Evolutionary conservation across 2,113 vertebrate species (phyloP).

Genomic region (Limanda limanda): DNA sequence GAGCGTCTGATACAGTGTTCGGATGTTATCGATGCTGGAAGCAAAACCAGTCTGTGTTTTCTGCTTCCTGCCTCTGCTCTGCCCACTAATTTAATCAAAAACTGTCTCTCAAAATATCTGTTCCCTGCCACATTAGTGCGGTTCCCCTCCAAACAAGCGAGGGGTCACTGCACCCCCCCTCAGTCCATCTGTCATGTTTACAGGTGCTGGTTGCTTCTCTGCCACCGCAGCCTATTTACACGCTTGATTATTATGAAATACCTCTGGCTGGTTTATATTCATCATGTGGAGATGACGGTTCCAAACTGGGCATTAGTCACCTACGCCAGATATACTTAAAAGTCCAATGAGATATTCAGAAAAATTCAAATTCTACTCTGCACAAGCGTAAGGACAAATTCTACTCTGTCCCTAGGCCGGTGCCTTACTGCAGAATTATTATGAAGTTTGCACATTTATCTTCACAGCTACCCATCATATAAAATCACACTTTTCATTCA

Average conservation of each 20-base stretch:
- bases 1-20: not conserved
- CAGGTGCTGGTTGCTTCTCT: conserved; percentile 42
- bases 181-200: conserved; percentile 58
- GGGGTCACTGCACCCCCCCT: conserved; percentile 25
- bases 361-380: not conserved
- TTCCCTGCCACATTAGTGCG: conserved; percentile 31
- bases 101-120: conserved; percentile 30
- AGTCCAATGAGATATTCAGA: not conserved
- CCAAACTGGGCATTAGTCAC: not conserved
- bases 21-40: not conserved
- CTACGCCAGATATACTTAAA: not conserved
- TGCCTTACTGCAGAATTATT: not conserved
- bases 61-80: not conserved
- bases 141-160: conserved; percentile 32
- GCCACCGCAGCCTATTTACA: conserved; percentile 39
- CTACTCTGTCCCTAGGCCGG: not conserved
- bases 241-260: conserved; percentile 25
- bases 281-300: not conserved
- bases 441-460: not conserved
- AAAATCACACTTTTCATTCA: not conserved
- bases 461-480: no score
- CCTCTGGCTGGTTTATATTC: conserved; percentile 6
- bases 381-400: no score
- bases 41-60: not conserved
- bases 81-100: conserved; percentile 43